Base-by-base conservation (phyloP, 2,888 invertebrate genomes). In the Noctua janthe region DNA sequence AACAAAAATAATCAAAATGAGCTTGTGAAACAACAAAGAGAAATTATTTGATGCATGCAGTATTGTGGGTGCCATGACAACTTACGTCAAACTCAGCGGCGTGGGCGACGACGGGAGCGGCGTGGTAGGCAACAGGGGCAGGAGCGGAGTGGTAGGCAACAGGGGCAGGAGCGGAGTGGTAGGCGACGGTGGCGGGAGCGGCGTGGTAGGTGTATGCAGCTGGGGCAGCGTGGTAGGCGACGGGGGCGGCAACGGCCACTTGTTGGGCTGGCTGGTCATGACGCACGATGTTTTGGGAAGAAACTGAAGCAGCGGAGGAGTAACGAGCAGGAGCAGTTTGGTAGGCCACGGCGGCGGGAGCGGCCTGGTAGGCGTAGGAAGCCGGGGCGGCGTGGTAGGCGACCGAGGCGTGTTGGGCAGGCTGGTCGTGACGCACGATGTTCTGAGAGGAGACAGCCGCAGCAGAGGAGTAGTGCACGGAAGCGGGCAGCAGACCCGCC, bases 401-500 rank as follows among this genome's bases (percentile, higher is more conserved):
- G 2, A 64, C 20, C 0, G 81, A 10, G 1, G 43, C 51, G 66
- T 84, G 77, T 23, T 79, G 74, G 79, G 87, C 76, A 78, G 87
- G 93, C 93, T 91, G 93, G 92, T 94, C 94, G 86, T 93, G 94
- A 79, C 95, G 93, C 62, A 95, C 92, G 86, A 94, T 93, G 89
- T 91, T 94, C 86, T 94, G 94, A 4, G 94, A 94, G 66, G 94
- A 95, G n/a, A 94, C 93, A 15, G 94, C 94, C 5, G 91, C 90
- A n/a, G 94, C 94, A 7, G 92, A 87, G 11, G 93, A 93, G 90
- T 94, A 93, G 86, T 95, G 94, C 56, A 78, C 92, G 74, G 97
- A 80, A 82, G 87, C 95, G 11, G 93, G 84, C 83, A 94, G 78
- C 13, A 92, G 89, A 88, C 91, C 94, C 74, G 86, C 93, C 88